Base-by-base conservation (phyloP, 2,113 vertebrate genomes). In the Brachyistius frenatus region DNA sequence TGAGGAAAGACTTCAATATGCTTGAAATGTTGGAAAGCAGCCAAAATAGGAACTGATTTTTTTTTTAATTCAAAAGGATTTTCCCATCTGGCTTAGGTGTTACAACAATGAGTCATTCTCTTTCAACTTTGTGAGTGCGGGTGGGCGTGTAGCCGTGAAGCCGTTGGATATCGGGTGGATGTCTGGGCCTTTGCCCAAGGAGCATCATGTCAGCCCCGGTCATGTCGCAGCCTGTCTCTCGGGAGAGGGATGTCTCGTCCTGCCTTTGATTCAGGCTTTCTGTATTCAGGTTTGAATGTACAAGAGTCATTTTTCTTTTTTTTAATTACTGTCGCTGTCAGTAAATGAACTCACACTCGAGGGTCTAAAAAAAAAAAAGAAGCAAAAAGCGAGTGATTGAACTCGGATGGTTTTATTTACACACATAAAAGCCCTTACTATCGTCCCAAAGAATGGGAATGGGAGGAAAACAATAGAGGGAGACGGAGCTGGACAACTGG, bases 221-320 rank as follows among this genome's bases (percentile, higher is more conserved):
- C 90, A 37, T 88, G 92, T 91, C 66, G 37, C 14, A 83, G 75
- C 91, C 46, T 84, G 92, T 79, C 54, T 80, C 23, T 70, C 6
- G 23, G 23, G 7, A 46, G 7, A 73, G 37, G 47, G 66, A 53
- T 58, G 31, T 75, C 49, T 83, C 35, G 32, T 44, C 11, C 56
- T 58, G 30, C 58, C 23, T 78, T 73, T 66, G 44, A 62, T 76
- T 57, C 5, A 74, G 52, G 76, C 73, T 61, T 65, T 50, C 35
- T 74, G 32, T 37, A 53, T 57, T 76, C 10, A n/a, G 44, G 35
- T 73, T 33, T 39, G 0, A 56, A 7, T 15, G 9, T 16, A 30
- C 50, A 32, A 7, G 37, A n/a, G 15, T 62, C 10, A n/a, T 49
- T 44, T 23, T 7, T 15, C n/a, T 50, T n/a, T 0, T 52, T 16